Conservation (phyloP, 2,888 invertebrate genomes). For the Cecidostiba fungosa region DNA sequence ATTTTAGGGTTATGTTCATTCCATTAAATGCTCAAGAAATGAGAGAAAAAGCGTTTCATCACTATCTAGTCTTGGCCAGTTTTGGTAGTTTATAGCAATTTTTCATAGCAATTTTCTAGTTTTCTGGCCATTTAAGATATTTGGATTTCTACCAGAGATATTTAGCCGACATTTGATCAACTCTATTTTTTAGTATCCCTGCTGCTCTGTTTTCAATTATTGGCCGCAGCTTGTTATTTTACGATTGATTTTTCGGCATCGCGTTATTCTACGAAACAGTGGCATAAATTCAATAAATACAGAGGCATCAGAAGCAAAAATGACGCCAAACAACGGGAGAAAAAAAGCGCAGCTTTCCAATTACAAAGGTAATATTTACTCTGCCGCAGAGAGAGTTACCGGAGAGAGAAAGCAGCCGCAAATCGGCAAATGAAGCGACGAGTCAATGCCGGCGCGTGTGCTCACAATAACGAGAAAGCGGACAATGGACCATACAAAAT, state of each 20-base stretch:
- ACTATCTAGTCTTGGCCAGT: too few species aligned
- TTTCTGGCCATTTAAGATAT: too few species aligned
- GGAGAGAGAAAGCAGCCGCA: conserved; percentile 32
- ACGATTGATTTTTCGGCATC: background rate
- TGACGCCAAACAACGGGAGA: too few species aligned
- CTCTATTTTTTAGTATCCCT: background rate
- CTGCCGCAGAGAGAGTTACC: conserved; percentile 3
- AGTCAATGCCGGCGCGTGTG: conserved; percentile 32
- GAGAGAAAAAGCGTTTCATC: too few species aligned
- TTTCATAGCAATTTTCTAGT: too few species aligned
- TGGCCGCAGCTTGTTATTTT: background rate
- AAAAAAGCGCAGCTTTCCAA: conserved; percentile 6
- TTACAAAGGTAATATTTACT: conserved; percentile 48
- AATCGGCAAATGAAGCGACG: conserved; percentile 49
- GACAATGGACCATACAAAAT: conserved; percentile 42
- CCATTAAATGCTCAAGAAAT: too few species aligned
- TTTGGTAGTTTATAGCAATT: too few species aligned
- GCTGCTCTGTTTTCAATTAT: background rate
- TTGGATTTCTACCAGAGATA: too few species aligned
- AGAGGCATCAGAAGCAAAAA: too few species aligned
- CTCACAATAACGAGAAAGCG: conserved; percentile 50
- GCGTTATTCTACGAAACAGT: background rate
- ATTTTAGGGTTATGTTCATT: too few species aligned
- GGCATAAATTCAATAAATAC: background rate
- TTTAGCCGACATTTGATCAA: background rate